Base-by-base conservation (phyloP, 2,888 invertebrate species). In the Platycheirus albimanus region DNA sequence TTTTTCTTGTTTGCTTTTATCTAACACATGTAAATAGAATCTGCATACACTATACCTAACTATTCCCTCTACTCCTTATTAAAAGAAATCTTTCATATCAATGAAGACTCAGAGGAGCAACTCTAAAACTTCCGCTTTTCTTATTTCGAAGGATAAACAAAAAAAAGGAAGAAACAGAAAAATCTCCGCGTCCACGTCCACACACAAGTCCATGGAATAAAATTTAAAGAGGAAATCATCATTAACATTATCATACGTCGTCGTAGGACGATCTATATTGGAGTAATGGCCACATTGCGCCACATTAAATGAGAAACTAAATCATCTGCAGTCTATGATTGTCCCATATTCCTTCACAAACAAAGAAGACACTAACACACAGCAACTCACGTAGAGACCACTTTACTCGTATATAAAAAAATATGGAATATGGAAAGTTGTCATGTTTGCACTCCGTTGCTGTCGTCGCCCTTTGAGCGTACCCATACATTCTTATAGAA, bases 271-370 rank as follows among this genome's bases (percentile, higher is more conserved):
- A 75, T 84, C 74, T 69, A 79, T 84, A 84, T 61, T 56, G 66
- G 79, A 84, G 74, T 84, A 84, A 84, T 84, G 84, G 79, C 70
- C 79, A 84, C 84, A 84, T 84, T 84, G 79, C 84, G 84, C 79
- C 84, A 84, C 84, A 84, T 84, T 79, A 84, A 84, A 84, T 84
- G 70, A 63, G 75, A 79, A 79, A 75, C 84, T 84, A 84, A 84
- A 84, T 84, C 84, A 84, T 84, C 84, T 84, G 84, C 84, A 84
- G 84, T 79, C 84, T 79, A 84, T 84, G 79, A 84, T 83, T 84
- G 84, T 79, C 78, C 84, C 84, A 84, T 79, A 84, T 83, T 78
- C 78, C 38, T 28, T 64, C 51, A 30, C 64, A 81, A 47, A 69
- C 54, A 66, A 77, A 67, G 49, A 47, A 78, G 63, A 43, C n/a